These are phyloP conservation scores for Dasyornis broadbenti DNA, from an alignment of 2,113 vertebrate species.

Conservation along the genomic window DNA sequence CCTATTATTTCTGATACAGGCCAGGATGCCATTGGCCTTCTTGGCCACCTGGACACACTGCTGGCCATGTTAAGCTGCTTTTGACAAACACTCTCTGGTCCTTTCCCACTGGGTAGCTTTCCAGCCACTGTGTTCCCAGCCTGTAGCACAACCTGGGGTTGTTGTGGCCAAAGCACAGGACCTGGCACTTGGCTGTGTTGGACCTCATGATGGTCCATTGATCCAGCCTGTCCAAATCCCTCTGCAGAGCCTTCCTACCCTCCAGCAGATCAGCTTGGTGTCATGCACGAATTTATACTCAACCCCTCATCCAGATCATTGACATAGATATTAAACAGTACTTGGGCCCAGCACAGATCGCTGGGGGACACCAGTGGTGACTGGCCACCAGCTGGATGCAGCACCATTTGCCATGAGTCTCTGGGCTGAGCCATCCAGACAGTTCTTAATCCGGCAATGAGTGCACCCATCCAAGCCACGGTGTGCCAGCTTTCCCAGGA, in stretches of 20 bases:
- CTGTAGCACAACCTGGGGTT: background rate
- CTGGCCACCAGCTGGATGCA: background rate
- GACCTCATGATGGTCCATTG: background rate
- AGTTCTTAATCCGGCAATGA: background rate
- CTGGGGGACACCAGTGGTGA: background rate
- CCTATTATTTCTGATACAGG: background rate
- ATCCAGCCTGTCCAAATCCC: background rate
- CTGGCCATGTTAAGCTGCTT: background rate
- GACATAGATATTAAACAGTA: too few relatives aligned
- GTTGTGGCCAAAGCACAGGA: fast-evolving
- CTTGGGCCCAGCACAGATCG: background rate
- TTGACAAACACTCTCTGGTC: background rate
- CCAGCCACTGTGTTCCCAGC: background rate
- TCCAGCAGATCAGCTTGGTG: background rate
- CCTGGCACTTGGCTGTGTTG: background rate
- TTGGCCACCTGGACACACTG: background rate
- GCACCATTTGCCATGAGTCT: background rate
- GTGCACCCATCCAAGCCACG: background rate
- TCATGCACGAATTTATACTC: background rate
- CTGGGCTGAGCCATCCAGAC: background rate
- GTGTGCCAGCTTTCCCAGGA: background rate
- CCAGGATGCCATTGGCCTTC: background rate
- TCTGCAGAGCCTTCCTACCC: background rate
- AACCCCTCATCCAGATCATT: background rate
- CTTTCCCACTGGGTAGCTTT: background rate